Percentiles rank a stretch among this genome's conserved stretches.
phyloP scores from a whole-genome alignment of 2,113 vertebrate species.

The Macrotis lagotis region DNA sequence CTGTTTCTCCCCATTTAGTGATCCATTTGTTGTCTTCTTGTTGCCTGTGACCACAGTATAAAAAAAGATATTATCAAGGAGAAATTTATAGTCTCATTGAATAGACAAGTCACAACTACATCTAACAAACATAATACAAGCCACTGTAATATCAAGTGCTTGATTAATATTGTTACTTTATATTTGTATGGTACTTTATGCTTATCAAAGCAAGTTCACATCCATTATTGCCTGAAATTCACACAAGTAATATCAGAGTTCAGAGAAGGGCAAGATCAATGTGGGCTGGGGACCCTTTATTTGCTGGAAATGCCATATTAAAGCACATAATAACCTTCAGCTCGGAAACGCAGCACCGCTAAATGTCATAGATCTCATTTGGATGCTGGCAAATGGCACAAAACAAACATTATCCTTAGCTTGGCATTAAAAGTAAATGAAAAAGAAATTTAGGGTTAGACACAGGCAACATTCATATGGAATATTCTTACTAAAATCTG shows the following conservation, averaged over 20 bases:
- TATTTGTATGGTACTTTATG: background rate
- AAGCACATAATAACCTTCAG: constrained; percentile 1
- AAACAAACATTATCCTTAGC: constrained; percentile 30
- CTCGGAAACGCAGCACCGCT: background rate
- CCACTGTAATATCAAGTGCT: background rate
- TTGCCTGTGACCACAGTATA: background rate
- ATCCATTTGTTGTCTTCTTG: background rate
- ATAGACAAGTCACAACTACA: background rate
- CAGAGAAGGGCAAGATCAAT: background rate
- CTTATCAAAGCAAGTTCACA: background rate
- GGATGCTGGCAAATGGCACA: background rate
- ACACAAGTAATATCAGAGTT: background rate
- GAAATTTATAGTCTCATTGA: background rate
- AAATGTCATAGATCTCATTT: constrained; percentile 57
- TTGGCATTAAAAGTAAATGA: constrained; percentile 42
- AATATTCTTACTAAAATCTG: background rate
- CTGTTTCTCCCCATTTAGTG: background rate
- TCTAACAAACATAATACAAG: background rate
- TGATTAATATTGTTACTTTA: background rate
- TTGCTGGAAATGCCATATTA: constrained; percentile 22
- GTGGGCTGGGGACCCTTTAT: background rate
- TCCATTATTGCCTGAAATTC: background rate
- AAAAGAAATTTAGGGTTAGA: constrained; percentile 43
- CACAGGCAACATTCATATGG: background rate
- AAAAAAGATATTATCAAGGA: background rate